phyloP scores from a whole-genome alignment of 2,888 invertebrate genomes.

The Synanthedon vespiformis region DNA sequence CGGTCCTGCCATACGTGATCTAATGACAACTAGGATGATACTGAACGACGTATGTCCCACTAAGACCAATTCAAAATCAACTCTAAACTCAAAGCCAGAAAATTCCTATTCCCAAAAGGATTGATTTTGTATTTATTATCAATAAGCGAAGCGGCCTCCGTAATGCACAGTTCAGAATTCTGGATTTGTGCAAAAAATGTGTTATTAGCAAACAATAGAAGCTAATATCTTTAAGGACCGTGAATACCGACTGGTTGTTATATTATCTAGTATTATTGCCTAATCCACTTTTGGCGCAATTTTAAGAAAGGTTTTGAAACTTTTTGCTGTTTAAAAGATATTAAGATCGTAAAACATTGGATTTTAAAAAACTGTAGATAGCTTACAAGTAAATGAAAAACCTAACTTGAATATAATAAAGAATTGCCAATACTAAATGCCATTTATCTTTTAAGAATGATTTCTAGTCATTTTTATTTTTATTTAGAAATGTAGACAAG shows the following conservation, averaged over 20 bases:
- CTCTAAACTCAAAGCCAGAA: not conserved
- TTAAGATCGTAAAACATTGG: too few relatives aligned
- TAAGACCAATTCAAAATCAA: not conserved
- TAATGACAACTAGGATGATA: conserved; percentile 41
- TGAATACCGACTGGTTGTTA: conserved; percentile 1
- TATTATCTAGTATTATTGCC: not conserved
- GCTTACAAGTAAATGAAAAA: too few relatives aligned
- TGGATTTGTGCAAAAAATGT: conserved; percentile 35
- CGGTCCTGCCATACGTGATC: conserved; percentile 47
- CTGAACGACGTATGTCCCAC: conserved; percentile 17
- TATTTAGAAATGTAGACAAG: too few relatives aligned
- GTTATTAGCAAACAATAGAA: conserved; percentile 37
- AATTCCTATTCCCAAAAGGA: conserved; percentile 8
- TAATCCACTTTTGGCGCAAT: not conserved
- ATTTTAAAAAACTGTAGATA: too few relatives aligned
- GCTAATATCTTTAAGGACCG: conserved; percentile 18
- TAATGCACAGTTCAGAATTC: conserved; percentile 30
- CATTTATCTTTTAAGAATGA: too few relatives aligned
- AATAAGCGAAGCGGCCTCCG: conserved; percentile 6
- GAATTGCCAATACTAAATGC: too few relatives aligned
- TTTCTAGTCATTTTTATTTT: too few relatives aligned
- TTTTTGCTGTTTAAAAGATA: too few relatives aligned
- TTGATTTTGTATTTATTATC: conserved; percentile 4
- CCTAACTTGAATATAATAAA: too few relatives aligned
- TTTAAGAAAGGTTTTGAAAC: not conserved